Evolutionary conservation across 2,888 invertebrate genomes (phyloP).

Genomic region (Bugulina stolonifera): DNA sequence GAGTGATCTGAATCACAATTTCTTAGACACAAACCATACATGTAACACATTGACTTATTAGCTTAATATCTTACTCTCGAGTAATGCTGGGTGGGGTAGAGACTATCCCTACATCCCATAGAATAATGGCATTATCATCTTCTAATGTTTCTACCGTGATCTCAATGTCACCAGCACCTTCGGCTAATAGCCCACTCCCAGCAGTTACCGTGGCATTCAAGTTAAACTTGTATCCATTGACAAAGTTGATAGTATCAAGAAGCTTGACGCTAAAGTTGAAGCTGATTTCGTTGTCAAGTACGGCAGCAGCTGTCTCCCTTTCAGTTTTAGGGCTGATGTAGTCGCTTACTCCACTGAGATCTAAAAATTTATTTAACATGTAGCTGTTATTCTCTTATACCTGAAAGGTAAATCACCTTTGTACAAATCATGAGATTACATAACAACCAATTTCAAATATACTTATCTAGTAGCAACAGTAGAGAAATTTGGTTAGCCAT

Average conservation of each 20-base stretch:
- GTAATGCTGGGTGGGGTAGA: not conserved
- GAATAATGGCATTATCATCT: not conserved
- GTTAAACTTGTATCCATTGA: not conserved
- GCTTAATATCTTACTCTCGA: not conserved
- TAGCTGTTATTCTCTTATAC: too few species aligned
- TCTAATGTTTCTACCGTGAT: not conserved
- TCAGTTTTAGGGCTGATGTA: not conserved
- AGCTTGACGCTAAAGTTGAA: not conserved
- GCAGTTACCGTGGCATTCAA: constrained; percentile 1
- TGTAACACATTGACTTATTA: too few species aligned
- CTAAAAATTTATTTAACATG: too few species aligned
- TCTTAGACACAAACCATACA: too few species aligned
- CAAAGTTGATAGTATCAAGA: not conserved
- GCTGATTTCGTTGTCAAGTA: not conserved
- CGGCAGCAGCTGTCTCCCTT: not conserved
- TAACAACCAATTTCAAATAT: too few species aligned
- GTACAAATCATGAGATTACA: too few species aligned
- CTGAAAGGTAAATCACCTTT: too few species aligned
- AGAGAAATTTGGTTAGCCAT: too few species aligned
- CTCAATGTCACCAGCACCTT: not conserved
- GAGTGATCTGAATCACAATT: too few species aligned
- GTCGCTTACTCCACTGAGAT: not conserved
- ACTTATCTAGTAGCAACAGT: too few species aligned
- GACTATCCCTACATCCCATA: not conserved
- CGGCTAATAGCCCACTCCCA: not conserved